Evolutionary conservation across 2,888 invertebrate genomes (phyloP).

Genomic region (Dicycla oo): DNA sequence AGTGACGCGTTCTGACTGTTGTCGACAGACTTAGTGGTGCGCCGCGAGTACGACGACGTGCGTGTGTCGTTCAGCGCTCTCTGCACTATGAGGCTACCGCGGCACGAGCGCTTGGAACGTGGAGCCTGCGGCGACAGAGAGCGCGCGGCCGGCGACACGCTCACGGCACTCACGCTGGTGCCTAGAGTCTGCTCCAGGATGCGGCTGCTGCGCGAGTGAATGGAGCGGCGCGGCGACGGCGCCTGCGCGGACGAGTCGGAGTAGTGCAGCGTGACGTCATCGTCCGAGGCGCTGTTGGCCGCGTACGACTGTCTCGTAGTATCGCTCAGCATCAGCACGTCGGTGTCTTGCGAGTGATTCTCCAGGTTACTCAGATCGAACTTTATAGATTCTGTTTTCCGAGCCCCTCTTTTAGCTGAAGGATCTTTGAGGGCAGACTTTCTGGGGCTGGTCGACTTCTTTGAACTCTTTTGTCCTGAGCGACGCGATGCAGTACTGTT

Average conservation of each 20-base stretch:
- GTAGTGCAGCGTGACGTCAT: constrained; percentile 74
- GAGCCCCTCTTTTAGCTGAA: constrained; percentile 65
- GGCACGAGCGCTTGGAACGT: constrained; percentile 56
- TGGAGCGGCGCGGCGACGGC: constrained; percentile 74
- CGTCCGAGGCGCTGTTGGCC: constrained; percentile 57
- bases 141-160: neutral
- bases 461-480: constrained; percentile 49
- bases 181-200: constrained; percentile 69
- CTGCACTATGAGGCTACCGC: constrained; percentile 73
- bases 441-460: constrained; percentile 70
- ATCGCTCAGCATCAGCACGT: constrained; percentile 60
- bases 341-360: constrained; percentile 54
- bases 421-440: constrained; percentile 84
- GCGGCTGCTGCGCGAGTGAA: constrained; percentile 75
- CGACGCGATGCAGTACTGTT: constrained; percentile 50
- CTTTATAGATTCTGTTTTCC: constrained; percentile 84
- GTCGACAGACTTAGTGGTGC: constrained; percentile 37
- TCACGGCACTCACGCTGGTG: no score
- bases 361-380: constrained; percentile 85
- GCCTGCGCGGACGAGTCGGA: constrained; percentile 74
- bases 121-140: constrained; percentile 32
- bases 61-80: constrained; percentile 66
- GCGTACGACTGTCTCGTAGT: constrained; percentile 39
- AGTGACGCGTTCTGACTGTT: constrained; percentile 60
- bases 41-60: constrained; percentile 12